Evolutionary conservation across 2,888 invertebrate species (phyloP).

Genomic region (Limnephilus lunatus): DNA sequence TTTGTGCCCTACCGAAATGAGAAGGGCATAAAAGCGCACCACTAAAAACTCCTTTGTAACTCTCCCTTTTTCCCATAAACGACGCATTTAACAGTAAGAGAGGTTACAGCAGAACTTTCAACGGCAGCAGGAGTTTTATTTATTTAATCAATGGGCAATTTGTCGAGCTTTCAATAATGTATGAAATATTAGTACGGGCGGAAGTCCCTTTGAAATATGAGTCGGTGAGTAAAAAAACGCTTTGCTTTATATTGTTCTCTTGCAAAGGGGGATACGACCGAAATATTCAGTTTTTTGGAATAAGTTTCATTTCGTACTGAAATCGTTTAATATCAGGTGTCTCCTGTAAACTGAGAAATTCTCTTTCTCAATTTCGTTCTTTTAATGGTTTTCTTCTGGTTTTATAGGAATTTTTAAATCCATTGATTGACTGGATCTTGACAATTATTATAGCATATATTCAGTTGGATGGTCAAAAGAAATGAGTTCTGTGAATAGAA

Average conservation of each 20-base stretch:
- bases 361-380: neutral
- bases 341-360: neutral
- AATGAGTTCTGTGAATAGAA: too few species aligned
- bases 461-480: too few species aligned
- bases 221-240: neutral
- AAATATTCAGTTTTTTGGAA: neutral
- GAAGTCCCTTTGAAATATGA: conserved; percentile 40
- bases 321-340: neutral
- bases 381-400: too few species aligned
- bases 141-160: conserved; percentile 27
- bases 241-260: neutral
- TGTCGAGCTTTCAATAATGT: conserved; percentile 16
- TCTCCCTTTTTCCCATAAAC: neutral
- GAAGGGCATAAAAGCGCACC: neutral
- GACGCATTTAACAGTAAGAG: neutral
- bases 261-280: neutral
- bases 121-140: neutral
- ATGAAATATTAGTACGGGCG: conserved; percentile 39
- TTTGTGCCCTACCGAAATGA: neutral
- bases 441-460: too few species aligned
- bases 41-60: neutral
- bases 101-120: neutral
- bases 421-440: too few species aligned
- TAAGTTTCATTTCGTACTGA: neutral
- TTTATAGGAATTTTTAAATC: too few species aligned